These are phyloP conservation scores for Tachysurus fulvidraco DNA, from an alignment of 2,113 vertebrate genomes.

Conservation along the genomic window DNA sequence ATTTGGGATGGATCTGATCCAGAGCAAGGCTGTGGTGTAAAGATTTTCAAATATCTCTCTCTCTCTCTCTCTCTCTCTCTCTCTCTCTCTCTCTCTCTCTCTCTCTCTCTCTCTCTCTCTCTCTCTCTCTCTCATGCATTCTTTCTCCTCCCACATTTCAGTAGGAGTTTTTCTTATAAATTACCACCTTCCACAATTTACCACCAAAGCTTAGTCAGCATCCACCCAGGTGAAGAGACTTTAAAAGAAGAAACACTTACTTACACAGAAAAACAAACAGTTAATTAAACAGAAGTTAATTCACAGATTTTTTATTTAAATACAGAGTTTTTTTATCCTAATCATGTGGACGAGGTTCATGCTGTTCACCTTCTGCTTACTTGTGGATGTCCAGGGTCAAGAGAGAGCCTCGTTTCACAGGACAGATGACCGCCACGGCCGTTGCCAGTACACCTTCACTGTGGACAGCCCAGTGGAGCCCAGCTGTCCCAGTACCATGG, in stretches of 20 bases:
- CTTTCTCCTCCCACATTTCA: constrained; percentile 26
- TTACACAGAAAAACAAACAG: too few relatives aligned
- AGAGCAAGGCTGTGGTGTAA: too few relatives aligned
- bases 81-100: not conserved
- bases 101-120: not conserved
- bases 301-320: too few relatives aligned
- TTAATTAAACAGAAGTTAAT: too few relatives aligned
- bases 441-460: constrained; percentile 84
- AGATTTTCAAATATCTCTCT: too few relatives aligned
- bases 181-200: not conserved
- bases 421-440: constrained; percentile 71
- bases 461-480: constrained; percentile 80
- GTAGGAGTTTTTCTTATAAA: constrained; percentile 19
- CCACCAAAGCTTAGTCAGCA: not conserved
- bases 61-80: not conserved
- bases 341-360: constrained; percentile 5
- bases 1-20: too few relatives aligned
- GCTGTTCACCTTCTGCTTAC: not conserved
- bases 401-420: constrained; percentile 69
- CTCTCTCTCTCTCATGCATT: not conserved
- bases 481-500: constrained; percentile 73
- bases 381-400: constrained; percentile 58
- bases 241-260: not conserved
- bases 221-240: not conserved
- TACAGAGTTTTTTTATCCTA: too few relatives aligned